Conservation (phyloP, 1,140 invertebrate species). For the Hestina assimilis region DNA sequence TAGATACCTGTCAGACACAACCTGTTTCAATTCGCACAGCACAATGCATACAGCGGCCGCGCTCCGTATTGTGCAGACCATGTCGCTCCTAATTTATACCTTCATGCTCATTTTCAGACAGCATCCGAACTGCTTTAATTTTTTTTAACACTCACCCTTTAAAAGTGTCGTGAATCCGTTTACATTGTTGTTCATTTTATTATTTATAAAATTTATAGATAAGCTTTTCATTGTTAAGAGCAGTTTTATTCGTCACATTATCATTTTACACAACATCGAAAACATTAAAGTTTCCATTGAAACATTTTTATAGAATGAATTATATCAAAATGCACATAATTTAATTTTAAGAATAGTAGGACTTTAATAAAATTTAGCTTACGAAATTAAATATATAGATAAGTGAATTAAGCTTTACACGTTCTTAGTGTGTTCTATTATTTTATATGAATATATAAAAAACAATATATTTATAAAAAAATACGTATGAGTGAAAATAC, state of each 20-base stretch:
- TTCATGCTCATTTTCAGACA: conserved; percentile 65
- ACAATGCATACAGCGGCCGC: conserved; percentile 51
- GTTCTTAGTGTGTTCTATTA: not conserved
- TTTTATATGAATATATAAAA: not conserved
- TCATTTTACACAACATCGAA: conserved; percentile 63
- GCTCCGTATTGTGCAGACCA: conserved; percentile 49
- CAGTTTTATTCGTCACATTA: conserved; percentile 46
- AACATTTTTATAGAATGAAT: conserved; percentile 9
- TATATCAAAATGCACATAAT: not conserved
- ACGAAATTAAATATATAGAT: no score
- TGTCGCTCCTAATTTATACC: conserved; percentile 71
- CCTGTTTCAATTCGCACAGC: conserved; percentile 72
- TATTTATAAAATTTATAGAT: conserved; percentile 61
- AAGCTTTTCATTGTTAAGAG: conserved; percentile 47
- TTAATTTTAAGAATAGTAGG: not conserved
- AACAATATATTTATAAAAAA: no score
- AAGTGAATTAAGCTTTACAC: no score
- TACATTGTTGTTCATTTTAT: conserved; percentile 21
- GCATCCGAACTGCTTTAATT: conserved; percentile 37
- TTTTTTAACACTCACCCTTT: conserved; percentile 43
- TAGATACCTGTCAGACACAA: conserved; percentile 73
- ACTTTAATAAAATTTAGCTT: no score
- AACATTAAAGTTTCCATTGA: conserved; percentile 59
- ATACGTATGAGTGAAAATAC: not conserved
- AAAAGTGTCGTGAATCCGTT: conserved; percentile 36